Conservation (phyloP, 2,113 vertebrate species). For the Columba livia region DNA sequence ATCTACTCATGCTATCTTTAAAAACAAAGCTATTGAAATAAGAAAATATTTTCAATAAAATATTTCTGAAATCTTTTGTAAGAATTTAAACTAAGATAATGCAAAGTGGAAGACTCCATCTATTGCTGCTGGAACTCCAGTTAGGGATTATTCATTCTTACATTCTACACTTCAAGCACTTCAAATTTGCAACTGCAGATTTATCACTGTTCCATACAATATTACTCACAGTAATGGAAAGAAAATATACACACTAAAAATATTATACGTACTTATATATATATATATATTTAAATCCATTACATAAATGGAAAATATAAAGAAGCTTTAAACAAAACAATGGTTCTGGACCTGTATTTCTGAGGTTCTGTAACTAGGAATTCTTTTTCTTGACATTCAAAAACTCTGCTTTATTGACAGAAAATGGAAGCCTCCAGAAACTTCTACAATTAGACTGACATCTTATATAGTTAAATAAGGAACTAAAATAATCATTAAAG, state of each 20-base stretch:
- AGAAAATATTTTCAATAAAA: not conserved
- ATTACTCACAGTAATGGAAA: not conserved
- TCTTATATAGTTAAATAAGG: not conserved
- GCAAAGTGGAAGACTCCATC: not conserved
- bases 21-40: not conserved
- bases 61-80: not conserved
- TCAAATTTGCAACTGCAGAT: not conserved
- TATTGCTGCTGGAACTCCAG: not conserved
- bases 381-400: not conserved
- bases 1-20: not conserved
- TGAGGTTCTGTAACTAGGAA: not conserved
- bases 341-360: not conserved
- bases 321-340: not conserved
- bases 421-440: not conserved
- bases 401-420: not conserved
- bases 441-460: not conserved
- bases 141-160: not conserved
- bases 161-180: not conserved
- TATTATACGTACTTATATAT: not conserved
- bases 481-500: not conserved
- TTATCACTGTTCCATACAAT: not conserved
- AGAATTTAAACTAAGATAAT: not conserved
- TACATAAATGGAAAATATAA: not conserved
- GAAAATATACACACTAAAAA: not conserved
- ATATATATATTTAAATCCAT: not conserved